phyloP scores from a whole-genome alignment of 2,797 vertebrate genomes.

The Anas bernieri region DNA sequence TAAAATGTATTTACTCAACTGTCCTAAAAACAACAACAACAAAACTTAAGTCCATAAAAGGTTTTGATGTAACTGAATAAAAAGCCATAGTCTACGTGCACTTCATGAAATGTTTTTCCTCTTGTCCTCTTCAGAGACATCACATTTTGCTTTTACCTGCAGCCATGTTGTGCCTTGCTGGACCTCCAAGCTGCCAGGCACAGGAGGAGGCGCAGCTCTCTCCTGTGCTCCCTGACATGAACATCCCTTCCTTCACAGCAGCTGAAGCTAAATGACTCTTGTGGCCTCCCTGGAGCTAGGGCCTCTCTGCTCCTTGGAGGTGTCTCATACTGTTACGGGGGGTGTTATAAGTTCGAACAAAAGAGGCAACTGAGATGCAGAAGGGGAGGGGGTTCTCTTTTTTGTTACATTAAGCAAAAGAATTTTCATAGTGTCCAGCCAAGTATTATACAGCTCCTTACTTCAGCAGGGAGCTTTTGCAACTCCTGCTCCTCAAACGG shows the following conservation, averaged over 20 bases:
- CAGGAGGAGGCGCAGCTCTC: accelerated
- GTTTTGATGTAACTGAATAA: not conserved
- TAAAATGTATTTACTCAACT: not conserved
- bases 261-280: not conserved
- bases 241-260: not conserved
- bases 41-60: not conserved
- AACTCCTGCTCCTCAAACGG: too few species aligned
- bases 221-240: not conserved
- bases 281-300: not conserved
- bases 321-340: accelerated
- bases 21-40: not conserved
- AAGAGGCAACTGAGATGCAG: too few species aligned
- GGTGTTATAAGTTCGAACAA: not conserved
- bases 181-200: not conserved
- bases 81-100: not conserved
- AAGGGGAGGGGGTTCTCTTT: too few species aligned
- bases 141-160: not conserved
- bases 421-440: too few species aligned
- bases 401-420: too few species aligned
- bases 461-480: too few species aligned
- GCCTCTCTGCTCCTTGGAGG: accelerated
- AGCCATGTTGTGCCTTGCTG: not conserved
- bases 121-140: not conserved
- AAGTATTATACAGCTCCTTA: too few species aligned
- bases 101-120: not conserved